Evolutionary conservation across 2,888 invertebrate species (phyloP).

Genomic region (Dolichomitus sp.): DNA sequence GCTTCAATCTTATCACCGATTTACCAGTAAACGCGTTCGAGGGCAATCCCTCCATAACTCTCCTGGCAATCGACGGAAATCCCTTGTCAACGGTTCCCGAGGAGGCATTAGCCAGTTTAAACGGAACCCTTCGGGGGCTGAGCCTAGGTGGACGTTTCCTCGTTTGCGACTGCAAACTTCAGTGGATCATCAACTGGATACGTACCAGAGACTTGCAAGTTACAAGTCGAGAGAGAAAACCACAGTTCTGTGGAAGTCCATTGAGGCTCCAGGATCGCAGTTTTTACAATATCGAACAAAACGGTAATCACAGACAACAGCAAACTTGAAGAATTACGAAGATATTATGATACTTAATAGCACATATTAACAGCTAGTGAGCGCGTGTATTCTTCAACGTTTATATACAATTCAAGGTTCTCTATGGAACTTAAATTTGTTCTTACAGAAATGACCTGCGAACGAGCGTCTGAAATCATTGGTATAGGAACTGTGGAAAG

Average conservation of each 20-base stretch:
- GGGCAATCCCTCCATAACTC: conserved; percentile 94
- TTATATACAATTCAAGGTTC: neutral
- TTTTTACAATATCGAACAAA: conserved; percentile 95
- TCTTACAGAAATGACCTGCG: conserved; percentile 85
- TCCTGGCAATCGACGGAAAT: conserved; percentile 96
- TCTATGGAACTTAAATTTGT: neutral
- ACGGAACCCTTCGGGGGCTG: conserved; percentile 93
- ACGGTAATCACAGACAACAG: conserved; percentile 86
- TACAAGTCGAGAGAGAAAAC: conserved; percentile 96
- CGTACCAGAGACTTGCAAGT: conserved; percentile 95
- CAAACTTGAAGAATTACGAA: neutral
- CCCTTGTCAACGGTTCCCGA: conserved; percentile 94
- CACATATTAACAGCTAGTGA: neutral
- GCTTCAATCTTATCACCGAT: conserved; percentile 95
- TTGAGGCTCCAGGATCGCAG: conserved; percentile 92
- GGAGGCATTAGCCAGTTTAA: conserved; percentile 92
- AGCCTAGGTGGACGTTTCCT: conserved; percentile 96
- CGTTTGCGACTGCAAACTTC: conserved; percentile 95
- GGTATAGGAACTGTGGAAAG: conserved; percentile 88
- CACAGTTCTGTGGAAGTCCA: conserved; percentile 97
- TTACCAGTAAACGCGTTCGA: conserved; percentile 93
- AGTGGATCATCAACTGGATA: conserved; percentile 97
- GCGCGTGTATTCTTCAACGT: neutral
- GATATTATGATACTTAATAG: neutral
- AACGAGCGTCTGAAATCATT: conserved; percentile 85